phyloP scores from a whole-genome alignment of 2,797 vertebrate species.

The Sciurus vulgaris region DNA sequence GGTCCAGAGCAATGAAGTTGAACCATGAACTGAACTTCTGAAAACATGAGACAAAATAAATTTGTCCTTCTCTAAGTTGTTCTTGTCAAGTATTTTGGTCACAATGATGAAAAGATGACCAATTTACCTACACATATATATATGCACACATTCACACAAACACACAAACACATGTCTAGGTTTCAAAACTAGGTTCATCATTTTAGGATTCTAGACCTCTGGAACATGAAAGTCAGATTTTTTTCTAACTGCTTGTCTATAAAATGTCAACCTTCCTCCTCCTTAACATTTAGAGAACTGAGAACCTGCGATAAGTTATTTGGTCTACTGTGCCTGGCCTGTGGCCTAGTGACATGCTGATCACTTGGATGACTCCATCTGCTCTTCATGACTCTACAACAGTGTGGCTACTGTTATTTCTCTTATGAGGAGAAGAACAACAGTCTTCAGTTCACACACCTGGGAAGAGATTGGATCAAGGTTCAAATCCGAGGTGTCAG shows the following conservation, averaged over 20 bases:
- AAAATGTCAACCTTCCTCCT: background rate
- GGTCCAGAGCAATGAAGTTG: no score
- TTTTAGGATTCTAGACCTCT: background rate
- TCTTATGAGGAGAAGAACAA: background rate
- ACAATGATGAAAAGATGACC: no score
- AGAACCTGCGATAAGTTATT: background rate
- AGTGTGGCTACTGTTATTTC: background rate
- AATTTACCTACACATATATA: background rate
- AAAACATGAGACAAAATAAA: no score
- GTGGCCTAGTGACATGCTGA: background rate
- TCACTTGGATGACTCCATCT: no score
- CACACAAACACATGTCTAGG: background rate
- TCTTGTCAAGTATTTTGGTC: no score
- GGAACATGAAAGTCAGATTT: background rate
- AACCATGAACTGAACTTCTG: no score
- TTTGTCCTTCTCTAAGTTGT: no score
- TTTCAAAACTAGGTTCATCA: background rate
- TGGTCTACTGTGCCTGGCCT: accelerated
- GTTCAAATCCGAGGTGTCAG: background rate
- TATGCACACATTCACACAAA: background rate
- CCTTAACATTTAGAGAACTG: background rate
- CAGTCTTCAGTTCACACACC: background rate
- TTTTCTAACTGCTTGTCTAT: background rate
- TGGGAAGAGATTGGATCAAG: background rate
- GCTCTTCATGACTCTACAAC: background rate